A percentile compares a stretch with the other conserved stretches of the same genome.
phyloP scores from a whole-genome alignment of 2,888 invertebrate genomes.

The Deilephila porcellus region DNA sequence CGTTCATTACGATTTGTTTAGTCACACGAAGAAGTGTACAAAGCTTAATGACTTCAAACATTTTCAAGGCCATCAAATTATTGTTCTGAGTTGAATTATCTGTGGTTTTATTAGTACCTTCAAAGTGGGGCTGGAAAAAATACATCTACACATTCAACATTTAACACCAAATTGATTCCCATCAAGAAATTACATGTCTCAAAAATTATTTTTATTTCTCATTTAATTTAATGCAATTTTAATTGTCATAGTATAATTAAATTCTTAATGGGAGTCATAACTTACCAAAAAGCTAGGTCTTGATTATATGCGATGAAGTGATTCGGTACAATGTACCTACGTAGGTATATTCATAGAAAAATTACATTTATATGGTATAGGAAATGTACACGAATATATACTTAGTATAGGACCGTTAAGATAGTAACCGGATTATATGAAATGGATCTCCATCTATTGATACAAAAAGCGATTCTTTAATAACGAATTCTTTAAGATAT shows the following conservation, averaged over 20 bases:
- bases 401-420: background rate
- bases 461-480: background rate
- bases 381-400: constrained; percentile 4
- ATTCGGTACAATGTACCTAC: background rate
- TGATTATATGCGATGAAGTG: background rate
- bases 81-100: background rate
- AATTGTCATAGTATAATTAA: background rate
- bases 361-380: constrained; percentile 9
- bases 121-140: background rate
- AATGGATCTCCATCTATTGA: background rate
- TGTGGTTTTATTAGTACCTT: constrained; percentile 16
- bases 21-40: background rate
- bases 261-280: constrained; percentile 10
- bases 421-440: background rate
- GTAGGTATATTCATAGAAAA: constrained; percentile 12
- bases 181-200: constrained; percentile 4
- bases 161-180: constrained; percentile 11
- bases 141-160: constrained; percentile 9
- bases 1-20: too few relatives aligned
- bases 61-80: background rate
- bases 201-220: constrained; percentile 10
- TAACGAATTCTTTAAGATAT: background rate
- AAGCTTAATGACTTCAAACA: background rate
- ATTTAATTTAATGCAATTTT: background rate
- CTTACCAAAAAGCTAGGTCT: background rate